Percentiles rank a stretch among this genome's conserved stretches.
phyloP scores from a whole-genome alignment of 37 sponge, comb jelly and placozoan species.

The Cliona cf. orientalis region DNA sequence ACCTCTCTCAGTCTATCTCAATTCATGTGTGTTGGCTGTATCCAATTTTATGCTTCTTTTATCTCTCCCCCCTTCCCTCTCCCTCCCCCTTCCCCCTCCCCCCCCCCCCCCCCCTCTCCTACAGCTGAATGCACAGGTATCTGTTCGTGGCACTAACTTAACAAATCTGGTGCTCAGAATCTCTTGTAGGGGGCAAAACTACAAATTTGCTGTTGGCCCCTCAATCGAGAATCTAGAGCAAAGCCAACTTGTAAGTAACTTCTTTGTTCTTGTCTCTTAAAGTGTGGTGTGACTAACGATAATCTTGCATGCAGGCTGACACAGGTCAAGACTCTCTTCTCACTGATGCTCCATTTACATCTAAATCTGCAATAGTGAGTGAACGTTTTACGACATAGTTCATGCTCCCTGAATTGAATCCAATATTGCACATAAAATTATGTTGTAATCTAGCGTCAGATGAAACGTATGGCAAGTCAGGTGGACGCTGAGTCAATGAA shows the following conservation, averaged over 20 bases:
- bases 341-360: background rate
- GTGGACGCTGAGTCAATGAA: too few relatives aligned
- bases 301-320: too few relatives aligned
- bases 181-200: slow-evolving; percentile 49
- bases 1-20: slow-evolving; percentile 58
- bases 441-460: too few relatives aligned
- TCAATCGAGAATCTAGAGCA: background rate
- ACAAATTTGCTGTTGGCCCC: slow-evolving; percentile 56
- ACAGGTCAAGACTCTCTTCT: background rate
- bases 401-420: too few relatives aligned
- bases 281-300: too few relatives aligned
- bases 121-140: slow-evolving; percentile 66
- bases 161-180: slow-evolving; percentile 64
- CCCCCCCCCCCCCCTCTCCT: too few relatives aligned
- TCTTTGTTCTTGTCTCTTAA: background rate
- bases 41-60: background rate
- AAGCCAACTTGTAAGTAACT: background rate
- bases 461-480: too few relatives aligned
- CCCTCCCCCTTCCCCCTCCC: too few relatives aligned
- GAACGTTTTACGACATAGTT: background rate
- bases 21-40: slow-evolving; percentile 33
- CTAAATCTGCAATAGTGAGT: slow-evolving; percentile 14
- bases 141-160: slow-evolving; percentile 63
- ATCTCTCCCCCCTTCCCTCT: too few relatives aligned
- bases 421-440: too few relatives aligned